A percentile compares a stretch with the other conserved stretches of the same genome.
Evolutionary conservation across 2,888 invertebrate genomes (phyloP).

Genomic region (Dusona sp.): DNA sequence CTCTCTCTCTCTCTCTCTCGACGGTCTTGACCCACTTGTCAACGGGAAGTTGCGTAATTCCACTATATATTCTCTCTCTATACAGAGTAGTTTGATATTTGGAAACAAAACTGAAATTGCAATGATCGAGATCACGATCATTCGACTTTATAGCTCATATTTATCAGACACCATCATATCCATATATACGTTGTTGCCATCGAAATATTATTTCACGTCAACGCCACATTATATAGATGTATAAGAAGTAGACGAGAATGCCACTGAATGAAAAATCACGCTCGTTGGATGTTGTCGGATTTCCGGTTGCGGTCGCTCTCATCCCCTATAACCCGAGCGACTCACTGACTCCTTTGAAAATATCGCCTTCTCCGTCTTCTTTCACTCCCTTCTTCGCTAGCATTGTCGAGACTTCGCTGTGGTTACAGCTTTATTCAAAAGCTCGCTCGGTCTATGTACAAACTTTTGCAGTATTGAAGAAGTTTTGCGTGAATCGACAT

Average conservation of each 20-base stretch:
- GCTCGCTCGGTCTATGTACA: background rate
- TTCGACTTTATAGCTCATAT: constrained; percentile 25
- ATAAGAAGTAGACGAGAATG: background rate
- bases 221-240: constrained; percentile 5
- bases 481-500: background rate
- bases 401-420: background rate
- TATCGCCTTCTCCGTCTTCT: background rate
- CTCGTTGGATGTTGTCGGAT: constrained; percentile 51
- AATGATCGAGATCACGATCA: constrained; percentile 44
- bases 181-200: constrained; percentile 21
- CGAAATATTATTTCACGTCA: constrained; percentile 4
- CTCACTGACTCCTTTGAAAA: background rate
- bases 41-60: constrained; percentile 48
- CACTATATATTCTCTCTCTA: constrained; percentile 10
- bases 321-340: background rate
- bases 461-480: background rate
- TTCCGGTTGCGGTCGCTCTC: constrained; percentile 53
- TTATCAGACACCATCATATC: background rate
- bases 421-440: constrained; percentile 15
- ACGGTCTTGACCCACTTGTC: constrained; percentile 76
- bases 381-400: background rate
- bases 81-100: background rate
- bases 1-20: constrained; percentile 30
- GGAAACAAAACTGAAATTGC: constrained; percentile 70
- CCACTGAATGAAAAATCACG: constrained; percentile 64